Evolutionary conservation across 1,140 invertebrate genomes (phyloP).

Genomic region (Drosophila arizonae): DNA sequence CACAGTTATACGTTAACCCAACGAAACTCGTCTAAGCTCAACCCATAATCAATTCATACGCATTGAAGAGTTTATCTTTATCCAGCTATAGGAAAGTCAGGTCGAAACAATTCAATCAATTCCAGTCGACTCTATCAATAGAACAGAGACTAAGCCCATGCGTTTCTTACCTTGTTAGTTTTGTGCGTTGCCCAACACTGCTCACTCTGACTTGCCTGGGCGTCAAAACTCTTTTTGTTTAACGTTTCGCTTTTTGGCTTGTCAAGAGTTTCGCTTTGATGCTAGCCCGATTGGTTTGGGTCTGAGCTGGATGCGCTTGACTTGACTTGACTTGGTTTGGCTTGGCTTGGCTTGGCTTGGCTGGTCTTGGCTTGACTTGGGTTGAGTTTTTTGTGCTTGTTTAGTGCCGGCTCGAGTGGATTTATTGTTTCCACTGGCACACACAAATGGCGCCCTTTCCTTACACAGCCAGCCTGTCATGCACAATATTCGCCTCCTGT

Average conservation of each 20-base stretch:
- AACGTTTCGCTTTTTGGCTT: slow-evolving; percentile 26
- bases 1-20: no score
- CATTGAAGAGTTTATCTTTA: not conserved
- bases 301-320: no score
- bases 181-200: slow-evolving; percentile 11
- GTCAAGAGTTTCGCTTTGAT: slow-evolving; percentile 39
- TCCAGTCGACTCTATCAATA: slow-evolving; percentile 4
- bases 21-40: not conserved
- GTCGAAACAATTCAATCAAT: slow-evolving; percentile 21
- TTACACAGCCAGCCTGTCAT: slow-evolving; percentile 53
- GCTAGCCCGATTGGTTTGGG: not conserved
- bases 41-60: slow-evolving; percentile 22
- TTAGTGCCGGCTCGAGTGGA: slow-evolving; percentile 57
- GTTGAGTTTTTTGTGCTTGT: slow-evolving; percentile 15
- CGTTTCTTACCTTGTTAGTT: slow-evolving; percentile 26
- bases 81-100: not conserved
- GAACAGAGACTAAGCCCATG: slow-evolving; percentile 4
- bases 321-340: not conserved
- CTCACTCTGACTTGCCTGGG: slow-evolving; percentile 3
- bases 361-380: slow-evolving; percentile 1
- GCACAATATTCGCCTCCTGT: slow-evolving; percentile 63
- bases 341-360: slow-evolving; percentile 4
- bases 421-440: slow-evolving; percentile 78
- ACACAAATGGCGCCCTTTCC: slow-evolving; percentile 58
- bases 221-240: slow-evolving; percentile 32